A percentile compares a stretch with the other conserved stretches of the same genome.
Conservation (phyloP, 2,797 vertebrate genomes). For the Danio albolineatus region DNA sequence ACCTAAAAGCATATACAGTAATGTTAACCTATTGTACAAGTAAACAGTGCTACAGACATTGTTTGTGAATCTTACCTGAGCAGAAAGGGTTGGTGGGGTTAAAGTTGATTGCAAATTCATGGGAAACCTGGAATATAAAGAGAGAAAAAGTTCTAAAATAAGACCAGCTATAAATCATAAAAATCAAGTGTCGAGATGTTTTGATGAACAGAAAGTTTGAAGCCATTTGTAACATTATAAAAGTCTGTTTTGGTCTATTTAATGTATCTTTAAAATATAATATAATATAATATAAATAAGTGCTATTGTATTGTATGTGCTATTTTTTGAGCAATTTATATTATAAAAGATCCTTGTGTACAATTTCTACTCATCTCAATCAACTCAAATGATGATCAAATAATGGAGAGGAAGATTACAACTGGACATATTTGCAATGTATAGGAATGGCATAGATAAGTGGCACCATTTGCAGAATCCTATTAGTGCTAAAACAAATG, state of each 20-base stretch:
- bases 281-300: too few relatives aligned
- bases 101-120: constrained; percentile 99
- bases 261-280: too few relatives aligned
- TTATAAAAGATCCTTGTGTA: background rate
- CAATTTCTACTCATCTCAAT: background rate
- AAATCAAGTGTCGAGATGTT: too few relatives aligned
- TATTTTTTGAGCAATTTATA: background rate
- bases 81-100: constrained; percentile 98
- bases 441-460: background rate
- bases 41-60: background rate
- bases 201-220: too few relatives aligned
- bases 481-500: background rate
- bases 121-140: constrained; percentile 87
- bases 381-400: background rate
- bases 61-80: constrained; percentile 81
- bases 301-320: background rate
- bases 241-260: too few relatives aligned
- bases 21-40: background rate
- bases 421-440: background rate
- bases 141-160: constrained; percentile 37
- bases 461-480: background rate
- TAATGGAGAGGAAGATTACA: background rate
- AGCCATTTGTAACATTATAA: too few relatives aligned
- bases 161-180: background rate
- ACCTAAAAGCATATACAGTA: constrained; percentile 77